Evolutionary conservation across 2,113 vertebrate species (phyloP), one percentile per base, ranked within the genome.

Genomic region (Vombatus ursinus): DNA sequence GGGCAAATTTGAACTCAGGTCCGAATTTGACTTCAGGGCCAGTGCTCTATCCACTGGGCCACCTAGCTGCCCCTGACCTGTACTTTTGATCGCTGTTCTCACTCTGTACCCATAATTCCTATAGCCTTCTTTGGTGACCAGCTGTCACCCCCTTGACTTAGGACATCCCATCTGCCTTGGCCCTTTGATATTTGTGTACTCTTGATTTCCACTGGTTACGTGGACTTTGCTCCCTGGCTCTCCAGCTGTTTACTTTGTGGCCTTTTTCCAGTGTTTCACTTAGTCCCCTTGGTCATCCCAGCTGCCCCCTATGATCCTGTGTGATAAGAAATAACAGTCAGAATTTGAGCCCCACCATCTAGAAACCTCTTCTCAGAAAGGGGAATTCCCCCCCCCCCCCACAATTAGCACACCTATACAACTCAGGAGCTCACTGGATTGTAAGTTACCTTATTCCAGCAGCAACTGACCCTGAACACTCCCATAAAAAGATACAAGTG

Each of bases 401-500:
- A 52, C 93, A 92, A 92, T 97, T 84, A 96, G 93, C 97, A 97
- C 95, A 98, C 96, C 96, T 94, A 93, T 97, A 94, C 97, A 97
- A 98, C 96, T 96, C 96, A 97, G 93, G 92, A 97, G 95, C 89
- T 53, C 94, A 97, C 91, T 92, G 96, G 95, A 97, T 93, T 96
- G 97, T 97, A 98, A 96, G 91, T 93, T 97, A 96, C 95, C 95
- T 93, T 61, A 94, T 92, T 93, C 94, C 95, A 97, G 95, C 93
- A 95, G 97, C 95, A 97, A 98, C 97, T 98, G 97, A 94, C 95
- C 52, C 89, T 93, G 96, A 97, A 96, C 95, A 95, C 92, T 94
- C 96, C 97, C 93, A 90, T 51, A 97, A 97, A 97, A 97, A 96
- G 97, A 97, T 97, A 95, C 95, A 97, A 96, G 91, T 94, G 52